Percentiles rank a stretch among this genome's conserved stretches.
These are phyloP conservation scores for Sprattus sprattus DNA, from an alignment of 2,113 vertebrate species.

Conservation along the genomic window DNA sequence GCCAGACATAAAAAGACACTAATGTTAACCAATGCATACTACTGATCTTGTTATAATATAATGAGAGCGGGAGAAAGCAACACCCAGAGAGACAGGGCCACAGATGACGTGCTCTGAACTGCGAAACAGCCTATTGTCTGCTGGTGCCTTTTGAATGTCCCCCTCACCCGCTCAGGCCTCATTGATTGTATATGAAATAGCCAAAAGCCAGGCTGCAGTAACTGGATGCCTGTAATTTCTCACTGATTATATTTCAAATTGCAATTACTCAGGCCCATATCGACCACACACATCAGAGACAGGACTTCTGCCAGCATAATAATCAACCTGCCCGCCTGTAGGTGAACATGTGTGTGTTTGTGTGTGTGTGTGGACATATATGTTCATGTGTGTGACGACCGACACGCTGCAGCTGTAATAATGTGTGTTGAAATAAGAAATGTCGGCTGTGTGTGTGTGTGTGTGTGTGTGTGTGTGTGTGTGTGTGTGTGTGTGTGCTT, in stretches of 20 bases:
- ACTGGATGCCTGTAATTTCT: conserved; percentile 55
- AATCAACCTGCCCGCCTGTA: conserved; percentile 34
- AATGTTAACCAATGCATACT: neutral
- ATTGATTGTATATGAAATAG: conserved; percentile 58
- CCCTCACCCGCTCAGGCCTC: conserved; percentile 13
- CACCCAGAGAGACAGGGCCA: neutral
- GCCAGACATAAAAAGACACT: neutral
- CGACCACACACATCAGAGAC: conserved; percentile 52
- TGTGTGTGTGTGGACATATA: conserved; percentile 33
- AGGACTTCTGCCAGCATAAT: conserved; percentile 52
- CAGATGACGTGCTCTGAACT: neutral
- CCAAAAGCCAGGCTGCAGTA: conserved; percentile 45
- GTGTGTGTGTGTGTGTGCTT: neutral
- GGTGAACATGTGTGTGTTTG: conserved; percentile 32
- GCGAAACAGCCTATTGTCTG: neutral
- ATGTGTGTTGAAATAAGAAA: neutral
- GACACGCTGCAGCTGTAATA: neutral
- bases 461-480: conserved; percentile 11
- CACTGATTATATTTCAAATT: conserved; percentile 56
- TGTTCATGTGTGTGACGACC: conserved; percentile 19
- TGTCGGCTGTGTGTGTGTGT: conserved; percentile 22
- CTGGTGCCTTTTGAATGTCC: too few relatives aligned
- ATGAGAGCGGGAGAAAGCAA: neutral
- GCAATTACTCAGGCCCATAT: conserved; percentile 53
- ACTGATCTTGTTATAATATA: neutral